Percentiles rank a stretch among this genome's conserved stretches.
Conservation (phyloP, 2,797 vertebrate species). For the Knipowitschia caucasica region DNA sequence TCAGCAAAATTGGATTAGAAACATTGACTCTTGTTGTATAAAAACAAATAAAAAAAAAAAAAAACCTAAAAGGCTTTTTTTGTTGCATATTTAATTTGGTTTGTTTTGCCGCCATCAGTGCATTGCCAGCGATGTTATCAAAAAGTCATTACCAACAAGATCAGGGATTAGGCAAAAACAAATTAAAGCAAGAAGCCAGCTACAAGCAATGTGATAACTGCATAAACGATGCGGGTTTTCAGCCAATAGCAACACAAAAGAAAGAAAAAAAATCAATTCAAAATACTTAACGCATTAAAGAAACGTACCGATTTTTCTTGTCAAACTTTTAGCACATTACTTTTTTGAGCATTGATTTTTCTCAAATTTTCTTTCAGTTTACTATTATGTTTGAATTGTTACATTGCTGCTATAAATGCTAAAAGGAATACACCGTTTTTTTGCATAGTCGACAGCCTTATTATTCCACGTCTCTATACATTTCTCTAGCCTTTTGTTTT, state of each 20-base stretch:
- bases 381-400: too few species aligned
- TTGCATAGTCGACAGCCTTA: neutral
- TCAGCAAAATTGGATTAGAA: neutral
- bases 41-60: too few species aligned
- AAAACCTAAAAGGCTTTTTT: neutral
- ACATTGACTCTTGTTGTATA: neutral
- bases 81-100: slow-evolving; percentile 5
- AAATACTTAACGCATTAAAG: too few species aligned
- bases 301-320: too few species aligned
- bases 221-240: neutral
- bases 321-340: too few species aligned
- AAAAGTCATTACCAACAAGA: slow-evolving; percentile 10
- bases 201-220: neutral
- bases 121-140: slow-evolving; percentile 9
- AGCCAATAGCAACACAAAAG: neutral
- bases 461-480: neutral
- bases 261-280: neutral
- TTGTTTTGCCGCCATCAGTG: neutral
- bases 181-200: slow-evolving; percentile 15
- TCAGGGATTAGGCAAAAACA: neutral
- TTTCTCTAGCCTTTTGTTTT: neutral
- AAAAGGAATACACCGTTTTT: neutral
- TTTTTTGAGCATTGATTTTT: too few species aligned
- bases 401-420: neutral
- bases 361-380: too few species aligned